A percentile compares a stretch with the other conserved stretches of the same genome.
phyloP scores from a whole-genome alignment of 2,113 vertebrate genomes.

The Eonycteris spelaea region DNA sequence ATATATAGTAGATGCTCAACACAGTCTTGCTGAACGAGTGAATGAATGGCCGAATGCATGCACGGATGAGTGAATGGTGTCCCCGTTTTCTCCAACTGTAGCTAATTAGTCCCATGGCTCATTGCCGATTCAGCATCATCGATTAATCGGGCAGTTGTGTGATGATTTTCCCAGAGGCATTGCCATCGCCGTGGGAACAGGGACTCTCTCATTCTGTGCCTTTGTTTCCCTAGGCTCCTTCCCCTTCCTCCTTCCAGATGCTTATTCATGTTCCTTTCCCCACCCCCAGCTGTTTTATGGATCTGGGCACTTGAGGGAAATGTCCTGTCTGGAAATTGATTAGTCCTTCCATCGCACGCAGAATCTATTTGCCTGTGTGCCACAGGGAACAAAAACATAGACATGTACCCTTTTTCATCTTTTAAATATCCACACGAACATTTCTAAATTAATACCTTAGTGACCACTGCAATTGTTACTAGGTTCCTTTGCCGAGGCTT shows the following conservation, averaged over 20 bases:
- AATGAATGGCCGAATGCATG: too few species aligned
- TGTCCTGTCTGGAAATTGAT: neutral
- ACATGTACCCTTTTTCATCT: neutral
- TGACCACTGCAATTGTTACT: fast-evolving
- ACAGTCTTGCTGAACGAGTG: neutral
- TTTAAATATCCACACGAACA: neutral
- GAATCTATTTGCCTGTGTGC: neutral
- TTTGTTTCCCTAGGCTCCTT: neutral
- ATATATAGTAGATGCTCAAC: fast-evolving
- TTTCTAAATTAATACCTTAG: neutral
- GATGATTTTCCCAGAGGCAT: too few species aligned
- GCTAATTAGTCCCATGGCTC: neutral
- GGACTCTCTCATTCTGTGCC: neutral
- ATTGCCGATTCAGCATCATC: too few species aligned
- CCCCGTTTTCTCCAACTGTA: neutral
- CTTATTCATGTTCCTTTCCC: neutral
- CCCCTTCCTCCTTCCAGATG: neutral
- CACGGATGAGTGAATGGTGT: neutral
- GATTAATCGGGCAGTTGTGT: fast-evolving
- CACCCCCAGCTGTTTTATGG: neutral
- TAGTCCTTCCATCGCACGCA: neutral
- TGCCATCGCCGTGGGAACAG: fast-evolving
- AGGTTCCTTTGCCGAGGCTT: neutral
- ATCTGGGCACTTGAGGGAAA: neutral
- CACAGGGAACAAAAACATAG: neutral